Evolutionary conservation across 1,140 invertebrate species (phyloP).

Genomic region (Cydia strobilella): DNA sequence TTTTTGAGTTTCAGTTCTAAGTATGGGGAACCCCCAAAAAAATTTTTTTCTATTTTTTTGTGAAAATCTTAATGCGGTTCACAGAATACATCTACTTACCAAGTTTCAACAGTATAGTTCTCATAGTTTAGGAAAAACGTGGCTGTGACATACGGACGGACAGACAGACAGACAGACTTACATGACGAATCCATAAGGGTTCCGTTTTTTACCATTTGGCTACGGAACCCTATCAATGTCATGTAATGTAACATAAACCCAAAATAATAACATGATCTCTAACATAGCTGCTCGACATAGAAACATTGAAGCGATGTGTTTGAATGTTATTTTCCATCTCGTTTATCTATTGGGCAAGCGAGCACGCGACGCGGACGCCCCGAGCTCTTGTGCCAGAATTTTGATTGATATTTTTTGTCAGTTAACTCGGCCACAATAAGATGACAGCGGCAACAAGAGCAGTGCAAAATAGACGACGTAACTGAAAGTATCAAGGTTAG

Average conservation of each 20-base stretch:
- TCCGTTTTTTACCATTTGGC: too few relatives aligned
- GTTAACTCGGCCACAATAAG: conserved; percentile 75
- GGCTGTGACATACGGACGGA: too few relatives aligned
- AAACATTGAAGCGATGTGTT: conserved; percentile 44
- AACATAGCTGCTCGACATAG: conserved; percentile 36
- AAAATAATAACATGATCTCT: conserved; percentile 46
- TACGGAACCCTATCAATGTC: too few relatives aligned
- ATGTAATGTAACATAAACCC: conserved; percentile 48
- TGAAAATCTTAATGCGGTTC: too few relatives aligned
- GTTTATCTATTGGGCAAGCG: conserved; percentile 56
- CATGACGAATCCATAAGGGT: too few relatives aligned
- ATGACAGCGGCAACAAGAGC: conserved; percentile 75
- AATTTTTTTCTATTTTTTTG: too few relatives aligned
- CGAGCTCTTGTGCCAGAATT: conserved; percentile 78
- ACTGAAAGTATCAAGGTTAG: conserved; percentile 79
- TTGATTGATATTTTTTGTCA: conserved; percentile 80
- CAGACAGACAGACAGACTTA: too few relatives aligned
- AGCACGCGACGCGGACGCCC: conserved; percentile 55
- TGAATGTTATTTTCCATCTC: conserved; percentile 51
- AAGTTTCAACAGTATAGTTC: too few relatives aligned
- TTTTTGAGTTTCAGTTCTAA: too few relatives aligned
- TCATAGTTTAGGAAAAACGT: too few relatives aligned
- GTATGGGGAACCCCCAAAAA: too few relatives aligned
- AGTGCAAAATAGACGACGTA: conserved; percentile 76
- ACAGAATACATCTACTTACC: too few relatives aligned